A percentile compares a stretch with the other conserved stretches of the same genome.
These are phyloP conservation scores for Macrostomum lignano DNA, from an alignment of 1,140 invertebrate species.

Conservation along the genomic window DNA sequence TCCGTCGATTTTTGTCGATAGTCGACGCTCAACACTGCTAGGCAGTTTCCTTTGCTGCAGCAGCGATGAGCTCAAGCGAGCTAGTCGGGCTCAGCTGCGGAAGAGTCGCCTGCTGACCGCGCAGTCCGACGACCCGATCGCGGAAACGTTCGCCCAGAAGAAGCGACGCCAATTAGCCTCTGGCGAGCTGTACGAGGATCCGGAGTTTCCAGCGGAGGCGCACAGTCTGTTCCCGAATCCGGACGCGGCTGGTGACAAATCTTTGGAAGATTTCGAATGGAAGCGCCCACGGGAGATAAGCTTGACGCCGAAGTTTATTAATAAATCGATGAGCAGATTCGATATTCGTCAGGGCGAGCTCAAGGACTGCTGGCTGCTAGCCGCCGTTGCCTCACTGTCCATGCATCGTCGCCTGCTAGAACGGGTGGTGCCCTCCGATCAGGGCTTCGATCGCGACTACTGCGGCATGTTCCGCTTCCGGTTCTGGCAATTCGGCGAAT, in stretches of 20 bases:
- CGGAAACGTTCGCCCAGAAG: too few species aligned
- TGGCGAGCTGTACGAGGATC: constrained; percentile 37
- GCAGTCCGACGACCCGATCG: too few species aligned
- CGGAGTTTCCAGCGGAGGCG: constrained; percentile 37
- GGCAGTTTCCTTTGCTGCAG: too few species aligned
- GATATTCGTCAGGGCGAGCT: constrained; percentile 38
- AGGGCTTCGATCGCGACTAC: constrained; percentile 32
- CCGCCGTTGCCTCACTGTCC: constrained; percentile 38
- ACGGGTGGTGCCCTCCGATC: constrained; percentile 37
- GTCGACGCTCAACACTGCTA: too few species aligned
- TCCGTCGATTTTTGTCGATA: too few species aligned
- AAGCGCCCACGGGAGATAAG: constrained; percentile 13
- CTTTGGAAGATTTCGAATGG: constrained; percentile 3
- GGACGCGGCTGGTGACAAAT: constrained; percentile 21
- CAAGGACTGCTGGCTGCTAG: constrained; percentile 39
- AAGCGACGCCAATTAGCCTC: too few species aligned
- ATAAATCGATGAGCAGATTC: constrained; percentile 17
- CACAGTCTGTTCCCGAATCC: constrained; percentile 33
- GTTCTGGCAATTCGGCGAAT: constrained; percentile 43
- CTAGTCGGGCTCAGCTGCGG: too few species aligned
- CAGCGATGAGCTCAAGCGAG: too few species aligned
- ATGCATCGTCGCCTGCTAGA: constrained; percentile 36
- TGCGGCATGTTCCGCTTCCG: constrained; percentile 31
- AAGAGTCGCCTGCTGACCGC: too few species aligned
- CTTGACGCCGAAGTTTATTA: constrained; percentile 10